Evolutionary conservation across 1,140 invertebrate genomes (phyloP), one percentile per base, ranked within the genome.

Genomic region (Trigoniulus corallinus): DNA sequence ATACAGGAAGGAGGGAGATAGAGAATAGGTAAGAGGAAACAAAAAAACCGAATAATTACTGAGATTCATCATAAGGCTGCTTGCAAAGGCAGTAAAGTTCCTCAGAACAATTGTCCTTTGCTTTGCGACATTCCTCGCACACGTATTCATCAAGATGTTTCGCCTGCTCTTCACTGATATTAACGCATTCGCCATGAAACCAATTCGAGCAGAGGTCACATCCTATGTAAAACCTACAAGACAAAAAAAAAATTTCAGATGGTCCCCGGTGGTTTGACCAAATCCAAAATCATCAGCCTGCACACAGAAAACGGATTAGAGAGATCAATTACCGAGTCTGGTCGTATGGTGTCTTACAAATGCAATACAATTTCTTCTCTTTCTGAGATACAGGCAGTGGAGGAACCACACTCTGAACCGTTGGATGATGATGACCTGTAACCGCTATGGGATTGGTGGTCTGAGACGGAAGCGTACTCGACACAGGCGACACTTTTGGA

Each of bases 101-200:
- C 61, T 91, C 83, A 20, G 60, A 60, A 7, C 60, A 61, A 1
- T 85, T 84, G 53, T 91, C 87, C 53, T 80, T 73, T 1, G 86
- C 84, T 43, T 59, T 56, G 51, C 60, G 56, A 63, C 89, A 95
- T 59, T 89, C 86, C 3, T 76, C 74, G 63, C 91, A 95, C 45
- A 94, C 78, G 53, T 73, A 77, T 61, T 89, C 85, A 21, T 88
- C 84, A 61, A 96, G 76, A 4, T 78, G 79, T 64, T 92, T 88
- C 48, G 88, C 92, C 72, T 88, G 85, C 63, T 84, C 82, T 65
- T 95, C 87, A 0, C 88, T 89, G 40, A 98, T 85, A 21, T 84
- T 88, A 1, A 98, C 89, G 65, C 95, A 98, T 58, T 88, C 81
- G 1, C 91, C 91, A 66, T 98, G 94, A 72, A 95, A 98, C 92